phyloP scores from a whole-genome alignment of 2,888 invertebrate species.

The Erebia ligea region DNA sequence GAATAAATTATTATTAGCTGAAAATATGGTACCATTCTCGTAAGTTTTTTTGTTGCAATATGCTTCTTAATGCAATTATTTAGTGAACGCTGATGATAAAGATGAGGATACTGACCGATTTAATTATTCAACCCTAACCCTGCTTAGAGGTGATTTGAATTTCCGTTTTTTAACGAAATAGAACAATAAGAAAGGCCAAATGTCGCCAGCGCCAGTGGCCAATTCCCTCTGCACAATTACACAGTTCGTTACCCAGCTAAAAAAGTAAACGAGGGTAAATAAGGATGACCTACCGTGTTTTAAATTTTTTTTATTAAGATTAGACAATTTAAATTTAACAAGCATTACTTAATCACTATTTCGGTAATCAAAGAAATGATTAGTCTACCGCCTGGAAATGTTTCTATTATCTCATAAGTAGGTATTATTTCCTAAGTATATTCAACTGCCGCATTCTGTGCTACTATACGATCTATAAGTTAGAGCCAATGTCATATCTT shows the following conservation, averaged over 20 bases:
- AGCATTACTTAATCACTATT: neutral
- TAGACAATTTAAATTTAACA: slow-evolving; percentile 14
- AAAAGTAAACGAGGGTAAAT: slow-evolving; percentile 71
- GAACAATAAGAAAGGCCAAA: slow-evolving; percentile 52
- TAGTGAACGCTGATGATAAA: too few relatives aligned
- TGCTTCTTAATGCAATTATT: too few relatives aligned
- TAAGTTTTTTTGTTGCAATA: too few relatives aligned
- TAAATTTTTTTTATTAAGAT: slow-evolving; percentile 39
- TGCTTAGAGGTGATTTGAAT: neutral
- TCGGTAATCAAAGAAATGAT: neutral
- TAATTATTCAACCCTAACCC: neutral
- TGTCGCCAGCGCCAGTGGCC: slow-evolving; percentile 58
- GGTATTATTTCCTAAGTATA: too few relatives aligned
- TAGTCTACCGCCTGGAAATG: too few relatives aligned
- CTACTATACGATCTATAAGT: too few relatives aligned
- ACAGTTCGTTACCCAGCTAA: slow-evolving; percentile 74
- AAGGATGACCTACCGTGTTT: slow-evolving; percentile 53
- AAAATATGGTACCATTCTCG: neutral
- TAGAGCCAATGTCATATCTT: too few relatives aligned
- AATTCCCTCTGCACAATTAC: slow-evolving; percentile 70
- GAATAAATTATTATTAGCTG: neutral
- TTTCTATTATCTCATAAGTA: too few relatives aligned
- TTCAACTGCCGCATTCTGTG: too few relatives aligned
- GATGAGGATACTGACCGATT: neutral
- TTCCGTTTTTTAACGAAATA: slow-evolving; percentile 38